Conservation (phyloP, 2,113 vertebrate genomes). For the Pseudonaja textilis region DNA sequence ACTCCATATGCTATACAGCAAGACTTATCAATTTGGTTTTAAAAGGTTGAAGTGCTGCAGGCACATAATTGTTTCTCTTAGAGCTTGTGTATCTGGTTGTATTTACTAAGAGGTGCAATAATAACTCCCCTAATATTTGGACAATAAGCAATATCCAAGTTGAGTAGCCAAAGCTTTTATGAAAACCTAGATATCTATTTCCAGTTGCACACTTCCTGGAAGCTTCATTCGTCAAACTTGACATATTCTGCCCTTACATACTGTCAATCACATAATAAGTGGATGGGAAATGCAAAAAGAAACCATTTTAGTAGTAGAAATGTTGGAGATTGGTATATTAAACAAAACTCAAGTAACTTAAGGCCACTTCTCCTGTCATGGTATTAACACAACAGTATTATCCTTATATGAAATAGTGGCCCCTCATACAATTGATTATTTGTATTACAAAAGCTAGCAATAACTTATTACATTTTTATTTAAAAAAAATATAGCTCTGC, state of each 20-base stretch:
- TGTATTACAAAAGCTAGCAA: neutral
- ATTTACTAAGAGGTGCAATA: neutral
- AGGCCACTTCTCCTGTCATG: neutral
- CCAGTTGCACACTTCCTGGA: neutral
- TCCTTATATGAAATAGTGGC: neutral
- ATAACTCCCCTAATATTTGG: neutral
- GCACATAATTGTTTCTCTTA: neutral
- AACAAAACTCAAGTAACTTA: neutral
- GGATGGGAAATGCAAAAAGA: neutral
- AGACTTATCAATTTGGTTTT: neutral
- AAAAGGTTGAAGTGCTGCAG: neutral
- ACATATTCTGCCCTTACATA: neutral
- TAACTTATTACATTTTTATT: neutral
- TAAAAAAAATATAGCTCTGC: neutral
- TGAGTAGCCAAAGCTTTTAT: neutral
- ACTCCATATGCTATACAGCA: neutral
- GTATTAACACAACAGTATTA: neutral
- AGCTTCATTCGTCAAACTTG: neutral
- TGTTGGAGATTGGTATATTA: neutral
- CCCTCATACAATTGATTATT: neutral
- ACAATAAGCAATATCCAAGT: neutral
- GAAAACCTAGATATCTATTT: neutral
- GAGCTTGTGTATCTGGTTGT: neutral
- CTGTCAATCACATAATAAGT: neutral
- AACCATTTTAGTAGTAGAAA: neutral